Percentiles rank a stretch among this genome's conserved stretches.
Conservation (phyloP, 2,888 invertebrate genomes). For the Leucozona laternaria region DNA sequence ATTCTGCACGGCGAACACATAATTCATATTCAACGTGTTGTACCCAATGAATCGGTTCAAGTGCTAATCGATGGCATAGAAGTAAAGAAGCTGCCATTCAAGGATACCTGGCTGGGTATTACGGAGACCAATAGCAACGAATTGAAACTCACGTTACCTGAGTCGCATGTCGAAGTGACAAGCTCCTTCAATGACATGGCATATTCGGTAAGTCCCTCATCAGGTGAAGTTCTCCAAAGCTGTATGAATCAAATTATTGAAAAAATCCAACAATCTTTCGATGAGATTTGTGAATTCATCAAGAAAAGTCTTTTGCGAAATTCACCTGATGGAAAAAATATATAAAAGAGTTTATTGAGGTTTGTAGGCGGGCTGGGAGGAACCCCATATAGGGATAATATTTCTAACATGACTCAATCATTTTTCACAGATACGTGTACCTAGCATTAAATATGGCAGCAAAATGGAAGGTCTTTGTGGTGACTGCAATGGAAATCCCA, state of each 20-base stretch:
- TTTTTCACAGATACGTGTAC: conserved; percentile 86
- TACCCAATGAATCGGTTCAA: conserved; percentile 81
- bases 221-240: neutral
- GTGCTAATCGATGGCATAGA: conserved; percentile 82
- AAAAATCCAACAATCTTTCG: too few species aligned
- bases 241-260: neutral
- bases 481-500: conserved; percentile 87
- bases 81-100: conserved; percentile 84
- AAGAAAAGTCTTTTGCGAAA: neutral
- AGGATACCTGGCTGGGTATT: conserved; percentile 86
- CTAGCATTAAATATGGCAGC: conserved; percentile 89
- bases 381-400: neutral
- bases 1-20: conserved; percentile 88
- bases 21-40: conserved; percentile 85
- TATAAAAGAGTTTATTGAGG: neutral
- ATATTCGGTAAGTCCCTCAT: conserved; percentile 82
- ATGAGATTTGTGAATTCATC: neutral
- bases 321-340: neutral
- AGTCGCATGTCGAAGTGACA: conserved; percentile 89
- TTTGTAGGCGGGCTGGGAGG: neutral
- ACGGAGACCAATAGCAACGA: conserved; percentile 86
- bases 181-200: conserved; percentile 84
- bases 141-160: conserved; percentile 86
- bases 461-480: conserved; percentile 93
- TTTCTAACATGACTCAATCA: conserved; percentile 54